Evolutionary conservation across 2,888 invertebrate species (phyloP).

Genomic region (Bembecia ichneumoniformis): DNA sequence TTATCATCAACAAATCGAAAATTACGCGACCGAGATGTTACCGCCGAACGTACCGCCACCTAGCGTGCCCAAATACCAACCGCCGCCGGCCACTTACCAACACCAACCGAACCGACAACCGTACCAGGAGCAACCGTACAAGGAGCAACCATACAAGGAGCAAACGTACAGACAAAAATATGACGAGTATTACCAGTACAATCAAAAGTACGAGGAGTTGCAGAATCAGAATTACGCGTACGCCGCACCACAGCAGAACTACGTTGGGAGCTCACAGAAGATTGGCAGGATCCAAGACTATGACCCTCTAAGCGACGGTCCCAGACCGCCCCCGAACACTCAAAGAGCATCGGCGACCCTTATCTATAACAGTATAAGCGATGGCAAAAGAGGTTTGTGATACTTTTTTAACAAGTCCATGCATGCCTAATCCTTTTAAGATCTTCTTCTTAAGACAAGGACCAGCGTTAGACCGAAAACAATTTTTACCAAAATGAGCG

Average conservation of each 20-base stretch:
- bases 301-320: conserved; percentile 82
- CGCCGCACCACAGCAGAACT: conserved; percentile 26
- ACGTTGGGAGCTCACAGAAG: conserved; percentile 43
- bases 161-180: conserved; percentile 15
- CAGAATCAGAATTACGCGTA: conserved; percentile 24
- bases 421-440: not conserved
- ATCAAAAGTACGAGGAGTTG: conserved; percentile 15
- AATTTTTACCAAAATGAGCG: too few relatives aligned
- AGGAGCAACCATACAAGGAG: conserved; percentile 17
- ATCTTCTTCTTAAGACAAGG: too few relatives aligned
- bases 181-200: conserved; percentile 9
- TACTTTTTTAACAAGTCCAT: not conserved
- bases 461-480: too few relatives aligned
- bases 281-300: conserved; percentile 86
- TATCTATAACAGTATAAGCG: conserved; percentile 79
- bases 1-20: conserved; percentile 65
- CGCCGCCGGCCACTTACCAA: conserved; percentile 13
- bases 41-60: conserved; percentile 30
- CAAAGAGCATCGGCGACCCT: conserved; percentile 85
- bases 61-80: conserved; percentile 10
- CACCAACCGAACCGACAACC: conserved; percentile 12
- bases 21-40: conserved; percentile 62
- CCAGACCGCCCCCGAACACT: conserved; percentile 79
- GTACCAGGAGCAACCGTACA: conserved; percentile 44
- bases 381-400: conserved; percentile 52